These are phyloP conservation scores for Chitala chitala DNA, from an alignment of 2,113 vertebrate genomes.

Conservation along the genomic window DNA sequence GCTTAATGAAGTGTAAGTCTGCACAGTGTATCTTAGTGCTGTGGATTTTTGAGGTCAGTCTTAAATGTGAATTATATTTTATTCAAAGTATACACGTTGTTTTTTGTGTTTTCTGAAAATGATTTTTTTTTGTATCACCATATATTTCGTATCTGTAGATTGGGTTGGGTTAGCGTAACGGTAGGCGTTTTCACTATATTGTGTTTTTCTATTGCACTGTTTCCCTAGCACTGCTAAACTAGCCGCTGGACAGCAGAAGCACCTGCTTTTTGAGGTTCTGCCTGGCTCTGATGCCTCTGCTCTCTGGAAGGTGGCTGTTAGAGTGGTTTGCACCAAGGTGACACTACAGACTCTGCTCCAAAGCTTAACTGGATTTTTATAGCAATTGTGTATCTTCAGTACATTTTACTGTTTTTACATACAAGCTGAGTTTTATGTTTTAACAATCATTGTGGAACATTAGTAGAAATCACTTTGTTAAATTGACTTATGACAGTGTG, in stretches of 20 bases:
- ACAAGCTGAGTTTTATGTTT: not conserved
- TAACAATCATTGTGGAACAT: not conserved
- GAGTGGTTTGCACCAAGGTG: constrained; percentile 93
- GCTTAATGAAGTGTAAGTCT: constrained; percentile 89
- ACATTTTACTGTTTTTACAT: not conserved
- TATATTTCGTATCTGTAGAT: too few relatives aligned
- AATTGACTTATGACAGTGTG: not conserved
- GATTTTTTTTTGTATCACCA: too few relatives aligned
- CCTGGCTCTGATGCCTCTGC: constrained; percentile 89
- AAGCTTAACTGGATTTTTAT: not conserved
- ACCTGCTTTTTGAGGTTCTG: constrained; percentile 91
- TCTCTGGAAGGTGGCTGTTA: constrained; percentile 89
- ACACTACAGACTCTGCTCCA: too few relatives aligned
- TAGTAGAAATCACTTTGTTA: not conserved
- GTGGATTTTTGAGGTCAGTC: not conserved
- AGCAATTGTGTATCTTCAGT: not conserved
- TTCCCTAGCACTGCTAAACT: constrained; percentile 76
- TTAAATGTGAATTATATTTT: not conserved
- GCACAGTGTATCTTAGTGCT: not conserved
- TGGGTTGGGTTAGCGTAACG: too few relatives aligned
- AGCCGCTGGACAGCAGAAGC: constrained; percentile 85
- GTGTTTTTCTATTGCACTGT: not conserved
- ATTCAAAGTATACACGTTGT: too few relatives aligned
- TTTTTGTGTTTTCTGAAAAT: too few relatives aligned
- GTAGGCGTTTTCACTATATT: too few relatives aligned